Evolutionary conservation across 2,888 invertebrate species (phyloP), one percentile per base, ranked within the genome.

Genomic region (Pasiphila rectangulata): DNA sequence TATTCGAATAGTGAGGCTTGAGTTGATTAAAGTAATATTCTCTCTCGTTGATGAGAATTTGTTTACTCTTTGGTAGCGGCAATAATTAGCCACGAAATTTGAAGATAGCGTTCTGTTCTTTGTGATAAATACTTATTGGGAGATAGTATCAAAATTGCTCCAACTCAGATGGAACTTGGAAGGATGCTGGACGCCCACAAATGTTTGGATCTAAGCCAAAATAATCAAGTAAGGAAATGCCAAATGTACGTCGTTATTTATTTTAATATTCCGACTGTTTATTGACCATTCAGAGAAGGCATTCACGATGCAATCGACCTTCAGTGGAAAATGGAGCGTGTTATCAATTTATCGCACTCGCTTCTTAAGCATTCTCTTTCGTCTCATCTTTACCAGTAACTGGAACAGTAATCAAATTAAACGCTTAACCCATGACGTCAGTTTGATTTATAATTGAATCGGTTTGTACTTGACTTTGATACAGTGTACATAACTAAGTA

Each of bases 171-270:
- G 62, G 61, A 65, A 57, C 59, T 56, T 29, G 57, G 43, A 49
- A 69, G 64, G 67, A 69, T 67, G 63, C 58, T 64, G 67, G 63
- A 54, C 54, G 58, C 49, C 68, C 68, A 60, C 69, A 64, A 74
- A 63, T 63, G 59, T 61, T 77, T 86, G 83, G 86, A 75, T 63
- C 56, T 48, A 44, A 50, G 85, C 86, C 84, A 86, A 82, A 75
- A 80, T 80, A 79, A 83, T 82, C 79, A 70, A 72, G 69, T 72
- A 70, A 69, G 74, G 67, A 69, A 77, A 70, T 63, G 64, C 64
- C 46, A 62, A 71, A 64, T 71, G 56, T 72, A 63, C 67, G 70
- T 69, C 61, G 64, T 72, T 75, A 73, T 75, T 75, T 76, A 72
- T 75, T 77, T 71, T 69, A 17, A 68, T 78, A 68, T 69, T 65